These are phyloP conservation scores for Idris sp. DNA, from an alignment of 1,140 invertebrate genomes.

Conservation along the genomic window DNA sequence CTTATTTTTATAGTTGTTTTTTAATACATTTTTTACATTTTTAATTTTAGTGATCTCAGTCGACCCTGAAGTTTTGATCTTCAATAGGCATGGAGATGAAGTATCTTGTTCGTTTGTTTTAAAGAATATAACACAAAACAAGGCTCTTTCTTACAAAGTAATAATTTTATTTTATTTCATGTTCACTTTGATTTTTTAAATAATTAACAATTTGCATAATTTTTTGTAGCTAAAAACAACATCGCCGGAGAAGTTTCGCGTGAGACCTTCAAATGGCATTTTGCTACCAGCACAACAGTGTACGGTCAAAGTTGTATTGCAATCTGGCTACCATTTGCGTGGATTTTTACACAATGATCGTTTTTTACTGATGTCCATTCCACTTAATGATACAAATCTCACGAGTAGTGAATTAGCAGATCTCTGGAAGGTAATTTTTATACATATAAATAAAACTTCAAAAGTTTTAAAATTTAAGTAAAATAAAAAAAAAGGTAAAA, in stretches of 20 bases:
- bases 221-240: slow-evolving; percentile 84
- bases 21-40: too few species aligned
- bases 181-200: too few species aligned
- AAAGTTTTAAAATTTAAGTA: not conserved
- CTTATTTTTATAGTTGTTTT: too few species aligned
- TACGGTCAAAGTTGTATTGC: slow-evolving; percentile 79
- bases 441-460: too few species aligned
- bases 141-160: slow-evolving; percentile 87
- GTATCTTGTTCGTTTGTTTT: slow-evolving; percentile 82
- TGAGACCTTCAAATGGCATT: slow-evolving; percentile 89
- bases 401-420: slow-evolving; percentile 78
- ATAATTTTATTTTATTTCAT: too few species aligned
- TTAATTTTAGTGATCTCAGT: slow-evolving; percentile 75
- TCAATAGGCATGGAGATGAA: slow-evolving; percentile 82
- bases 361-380: slow-evolving; percentile 85
- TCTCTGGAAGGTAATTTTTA: slow-evolving; percentile 86
- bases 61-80: slow-evolving; percentile 81
- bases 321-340: slow-evolving; percentile 79
- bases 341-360: slow-evolving; percentile 81
- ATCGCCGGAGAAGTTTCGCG: slow-evolving; percentile 92
- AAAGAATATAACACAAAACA: slow-evolving; percentile 82
- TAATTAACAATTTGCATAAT: too few species aligned
- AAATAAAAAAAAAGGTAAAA: too few species aligned
- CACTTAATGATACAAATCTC: slow-evolving; percentile 76
- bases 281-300: slow-evolving; percentile 80